Evolutionary conservation across 2,888 invertebrate genomes (phyloP).

Genomic region (Cephus pygmeus): DNA sequence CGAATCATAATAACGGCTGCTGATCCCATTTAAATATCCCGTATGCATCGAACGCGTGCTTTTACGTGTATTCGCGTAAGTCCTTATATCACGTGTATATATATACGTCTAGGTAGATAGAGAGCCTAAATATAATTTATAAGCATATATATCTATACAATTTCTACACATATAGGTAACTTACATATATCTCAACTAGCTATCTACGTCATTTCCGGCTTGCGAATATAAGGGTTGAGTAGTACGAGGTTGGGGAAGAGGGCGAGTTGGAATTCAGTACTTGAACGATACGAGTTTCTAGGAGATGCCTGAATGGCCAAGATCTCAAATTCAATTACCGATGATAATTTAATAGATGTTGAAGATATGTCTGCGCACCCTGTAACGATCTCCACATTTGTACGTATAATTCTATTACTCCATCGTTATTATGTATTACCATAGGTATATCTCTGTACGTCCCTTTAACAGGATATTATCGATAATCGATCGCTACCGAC

Average conservation of each 20-base stretch:
- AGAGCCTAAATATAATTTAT: too few species aligned
- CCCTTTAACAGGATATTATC: background rate
- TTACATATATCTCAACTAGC: too few species aligned
- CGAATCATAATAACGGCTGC: constrained; percentile 8
- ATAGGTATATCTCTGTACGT: background rate
- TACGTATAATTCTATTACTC: background rate
- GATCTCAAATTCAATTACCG: constrained; percentile 24
- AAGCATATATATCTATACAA: background rate
- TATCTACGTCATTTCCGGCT: too few species aligned
- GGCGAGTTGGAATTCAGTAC: background rate
- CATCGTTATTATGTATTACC: background rate
- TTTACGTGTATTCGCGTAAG: background rate
- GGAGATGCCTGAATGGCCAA: constrained; percentile 9
- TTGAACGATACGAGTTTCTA: too few species aligned
- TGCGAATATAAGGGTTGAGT: too few species aligned
- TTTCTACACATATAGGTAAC: too few species aligned
- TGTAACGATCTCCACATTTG: constrained; percentile 1
- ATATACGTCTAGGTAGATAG: too few species aligned
- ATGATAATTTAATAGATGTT: constrained; percentile 23
- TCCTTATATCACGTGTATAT: too few species aligned
- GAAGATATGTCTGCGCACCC: background rate
- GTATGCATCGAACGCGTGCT: constrained; percentile 2
- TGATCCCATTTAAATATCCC: constrained; percentile 12
- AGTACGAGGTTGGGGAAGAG: background rate
- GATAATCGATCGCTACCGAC: background rate